Base-by-base conservation (phyloP, 2,797 vertebrate genomes). In the Mormyrus hasselquistii region DNA sequence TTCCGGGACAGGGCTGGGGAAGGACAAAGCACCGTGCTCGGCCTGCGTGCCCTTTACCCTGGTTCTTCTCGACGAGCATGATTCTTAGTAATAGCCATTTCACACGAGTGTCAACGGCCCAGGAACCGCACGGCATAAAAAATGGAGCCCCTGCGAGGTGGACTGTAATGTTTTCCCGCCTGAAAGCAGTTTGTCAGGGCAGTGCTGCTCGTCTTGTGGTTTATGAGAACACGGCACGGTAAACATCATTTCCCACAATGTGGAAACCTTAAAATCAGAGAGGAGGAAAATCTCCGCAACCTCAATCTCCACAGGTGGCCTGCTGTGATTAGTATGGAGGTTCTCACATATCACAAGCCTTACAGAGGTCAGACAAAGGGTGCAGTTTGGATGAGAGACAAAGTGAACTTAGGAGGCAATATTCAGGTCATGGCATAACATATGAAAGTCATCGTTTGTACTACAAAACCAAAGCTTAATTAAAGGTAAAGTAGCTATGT, bases 401-500 rank as follows among this genome's bases (percentile, higher is more conserved):
- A 41, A n/a, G 16, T 2, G 38, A 79, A 16, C 73, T 44, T 79
- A 44, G 73, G 14, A 79, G 38, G 41, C 73, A n/a, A 79, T 19
- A 44, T 44, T 79, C 34, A n/a, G 73, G 73, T 79, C 73, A 79
- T 38, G 38, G 65, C 65, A n/a, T 79, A 44, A 44, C 38, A 79
- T 16, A 79, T 41, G 73, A 79, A 44, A 41, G 19, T 79, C 14
- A 79, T 79, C 0, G 16, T 29, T 79, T n/a, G 16, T 19, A 44
- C 25, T 73, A 16, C 29, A 16, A 12, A 14, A 73, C 29, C 73
- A 34, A 91, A 92, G 92, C 89, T 94, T 94, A 95, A 95, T 95
- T 95, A 95, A 91, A 94, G 92, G 91, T 34, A 92, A 93, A 93
- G 90, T 83, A 92, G 88, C 86, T 50, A 65, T 84, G n/a, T 22